Evolutionary conservation across 2,797 vertebrate genomes (phyloP), one percentile per base, ranked within the genome.

Genomic region (Loriculus beryllinus): DNA sequence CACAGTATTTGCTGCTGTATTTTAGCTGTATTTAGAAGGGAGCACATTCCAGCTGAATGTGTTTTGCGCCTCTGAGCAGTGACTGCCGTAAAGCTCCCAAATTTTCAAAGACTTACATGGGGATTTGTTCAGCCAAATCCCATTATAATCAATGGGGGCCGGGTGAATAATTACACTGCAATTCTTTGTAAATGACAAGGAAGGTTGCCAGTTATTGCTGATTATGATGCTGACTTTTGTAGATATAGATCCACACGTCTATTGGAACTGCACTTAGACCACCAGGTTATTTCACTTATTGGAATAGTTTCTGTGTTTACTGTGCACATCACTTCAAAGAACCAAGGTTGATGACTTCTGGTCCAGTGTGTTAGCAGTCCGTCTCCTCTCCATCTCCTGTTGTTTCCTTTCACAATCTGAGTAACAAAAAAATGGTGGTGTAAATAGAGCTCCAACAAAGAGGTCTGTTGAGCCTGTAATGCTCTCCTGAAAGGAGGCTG

Each of bases 361-460:
- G 92, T 95, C 85, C 80, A 85, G 82, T 85, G 78, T 96, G 92
- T 95, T 95, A 93, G 88, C 86, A 59, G 92, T 65, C 90, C 12
- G 6, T 96, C 93, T 95, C 71, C 85, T 93, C 95, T 96, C 94
- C 87, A 75, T 94, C 93, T 95, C 93, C 93, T 90, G 95, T 96
- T 95, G 95, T 96, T 96, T 92, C 95, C 90, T 96, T 97, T 96
- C 95, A 96, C 89, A 95, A 70, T 67, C 87, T 6, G 29, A 77
- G 93, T 92, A 93, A 96, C 92, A 95, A 94, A 96, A 97, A 97
- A 97, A 96, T 94, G 91, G 90, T 85, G 95, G 94, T 95, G 95
- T 96, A 97, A 96, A 97, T 96, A 97, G 95, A 77, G 10, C 67
- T 94, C 86, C 88, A 93, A 96, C 96, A 97, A 97, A 96, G 92